Percentiles rank a stretch among this genome's conserved stretches.
Evolutionary conservation across 1,140 invertebrate genomes (phyloP).

Genomic region (Pseudomyrmex flavicornis): DNA sequence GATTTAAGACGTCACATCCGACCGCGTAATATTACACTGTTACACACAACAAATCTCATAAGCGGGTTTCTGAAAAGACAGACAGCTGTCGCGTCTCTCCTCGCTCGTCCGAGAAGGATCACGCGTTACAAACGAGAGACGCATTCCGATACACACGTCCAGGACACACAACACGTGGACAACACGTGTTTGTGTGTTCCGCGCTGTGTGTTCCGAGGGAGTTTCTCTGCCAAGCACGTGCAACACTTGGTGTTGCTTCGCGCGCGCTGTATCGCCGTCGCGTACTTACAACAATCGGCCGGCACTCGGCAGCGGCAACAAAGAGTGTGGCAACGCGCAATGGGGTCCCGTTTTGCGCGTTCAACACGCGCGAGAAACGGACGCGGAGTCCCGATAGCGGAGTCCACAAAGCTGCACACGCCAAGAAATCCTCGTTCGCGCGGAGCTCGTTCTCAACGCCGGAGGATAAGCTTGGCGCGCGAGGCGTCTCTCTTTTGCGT

Average conservation of each 20-base stretch:
- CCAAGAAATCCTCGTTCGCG: slow-evolving; percentile 48
- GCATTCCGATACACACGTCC: neutral
- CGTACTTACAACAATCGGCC: no score
- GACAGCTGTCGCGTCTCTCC: neutral
- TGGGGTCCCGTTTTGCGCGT: slow-evolving; percentile 41
- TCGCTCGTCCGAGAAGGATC: neutral
- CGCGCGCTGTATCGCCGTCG: no score
- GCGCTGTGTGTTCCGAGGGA: neutral
- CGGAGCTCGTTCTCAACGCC: neutral
- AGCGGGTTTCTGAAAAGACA: neutral
- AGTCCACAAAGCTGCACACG: slow-evolving; percentile 10
- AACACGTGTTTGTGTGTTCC: neutral
- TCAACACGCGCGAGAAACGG: slow-evolving; percentile 29
- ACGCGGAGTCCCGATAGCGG: slow-evolving; percentile 22
- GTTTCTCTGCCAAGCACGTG: slow-evolving; percentile 21
- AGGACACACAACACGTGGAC: slow-evolving; percentile 5
- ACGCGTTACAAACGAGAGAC: slow-evolving; percentile 14
- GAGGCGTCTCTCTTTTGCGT: neutral
- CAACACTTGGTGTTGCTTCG: no score
- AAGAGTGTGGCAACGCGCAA: neutral
- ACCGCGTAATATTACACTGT: neutral
- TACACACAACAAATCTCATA: neutral
- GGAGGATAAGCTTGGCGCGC: neutral
- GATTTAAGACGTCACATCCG: neutral
- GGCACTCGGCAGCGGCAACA: neutral